These are phyloP conservation scores for Eilema depressum DNA, from an alignment of 2,888 invertebrate genomes.

Conservation along the genomic window DNA sequence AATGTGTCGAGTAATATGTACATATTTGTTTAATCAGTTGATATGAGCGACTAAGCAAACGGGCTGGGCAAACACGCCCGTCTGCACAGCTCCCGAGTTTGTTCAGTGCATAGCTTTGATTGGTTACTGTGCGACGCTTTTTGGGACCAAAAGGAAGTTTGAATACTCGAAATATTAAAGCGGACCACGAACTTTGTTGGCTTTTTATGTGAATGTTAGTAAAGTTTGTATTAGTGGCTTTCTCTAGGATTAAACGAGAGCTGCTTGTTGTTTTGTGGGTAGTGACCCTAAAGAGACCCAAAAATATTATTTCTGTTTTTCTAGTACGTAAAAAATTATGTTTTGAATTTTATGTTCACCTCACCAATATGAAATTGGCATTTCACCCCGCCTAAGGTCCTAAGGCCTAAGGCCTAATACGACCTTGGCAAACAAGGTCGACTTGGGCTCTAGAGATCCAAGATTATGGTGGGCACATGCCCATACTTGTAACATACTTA, in stretches of 20 bases:
- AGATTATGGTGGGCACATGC: too few species aligned
- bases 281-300: too few species aligned
- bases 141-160: conserved; percentile 7
- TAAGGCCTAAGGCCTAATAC: too few species aligned
- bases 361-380: too few species aligned
- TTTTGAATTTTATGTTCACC: too few species aligned
- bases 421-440: too few species aligned
- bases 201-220: background rate
- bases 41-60: conserved; percentile 58
- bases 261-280: too few species aligned
- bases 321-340: too few species aligned
- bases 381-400: too few species aligned
- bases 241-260: background rate
- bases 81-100: conserved; percentile 39
- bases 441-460: too few species aligned
- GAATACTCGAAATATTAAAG: conserved; percentile 9
- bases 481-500: too few species aligned
- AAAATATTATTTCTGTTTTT: too few species aligned
- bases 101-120: conserved; percentile 53
- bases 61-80: conserved; percentile 44
- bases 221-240: background rate
- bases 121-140: conserved; percentile 26
- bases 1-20: conserved; percentile 36
- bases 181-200: background rate
- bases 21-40: conserved; percentile 70